Conservation (phyloP, 2,113 vertebrate species). For the Tor tambroides region DNA sequence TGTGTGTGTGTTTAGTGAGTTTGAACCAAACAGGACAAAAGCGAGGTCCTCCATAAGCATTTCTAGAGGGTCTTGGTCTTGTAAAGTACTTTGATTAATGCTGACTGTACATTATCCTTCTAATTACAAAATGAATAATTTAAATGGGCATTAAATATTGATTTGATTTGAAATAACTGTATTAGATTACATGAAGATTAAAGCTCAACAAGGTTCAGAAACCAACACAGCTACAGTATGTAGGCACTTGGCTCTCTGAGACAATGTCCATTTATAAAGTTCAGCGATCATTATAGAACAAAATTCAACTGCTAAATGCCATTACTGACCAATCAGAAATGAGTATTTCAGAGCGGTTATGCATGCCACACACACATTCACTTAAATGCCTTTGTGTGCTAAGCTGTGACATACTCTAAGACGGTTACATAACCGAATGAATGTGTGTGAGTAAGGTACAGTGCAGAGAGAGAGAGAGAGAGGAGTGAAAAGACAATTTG, state of each 20-base stretch:
- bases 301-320: neutral
- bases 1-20: neutral
- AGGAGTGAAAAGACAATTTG: neutral
- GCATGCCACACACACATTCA: neutral
- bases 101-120: neutral
- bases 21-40: neutral
- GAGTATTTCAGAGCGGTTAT: neutral
- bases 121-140: neutral
- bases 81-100: conserved; percentile 9
- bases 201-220: neutral
- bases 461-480: conserved; percentile 17
- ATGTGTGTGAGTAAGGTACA: conserved; percentile 27
- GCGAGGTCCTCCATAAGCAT: neutral
- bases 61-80: neutral
- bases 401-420: neutral
- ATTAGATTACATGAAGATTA: neutral
- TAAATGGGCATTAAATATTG: neutral
- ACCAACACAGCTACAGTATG: neutral
- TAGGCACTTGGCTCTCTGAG: neutral
- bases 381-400: conserved; percentile 20
- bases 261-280: neutral
- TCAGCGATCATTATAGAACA: neutral
- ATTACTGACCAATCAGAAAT: neutral
- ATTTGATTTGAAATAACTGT: conserved; percentile 5
- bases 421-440: conserved; percentile 17